A percentile compares a stretch with the other conserved stretches of the same genome.
These are phyloP conservation scores for Stictonetta naevosa DNA, from an alignment of 2,113 vertebrate species.

Conservation along the genomic window DNA sequence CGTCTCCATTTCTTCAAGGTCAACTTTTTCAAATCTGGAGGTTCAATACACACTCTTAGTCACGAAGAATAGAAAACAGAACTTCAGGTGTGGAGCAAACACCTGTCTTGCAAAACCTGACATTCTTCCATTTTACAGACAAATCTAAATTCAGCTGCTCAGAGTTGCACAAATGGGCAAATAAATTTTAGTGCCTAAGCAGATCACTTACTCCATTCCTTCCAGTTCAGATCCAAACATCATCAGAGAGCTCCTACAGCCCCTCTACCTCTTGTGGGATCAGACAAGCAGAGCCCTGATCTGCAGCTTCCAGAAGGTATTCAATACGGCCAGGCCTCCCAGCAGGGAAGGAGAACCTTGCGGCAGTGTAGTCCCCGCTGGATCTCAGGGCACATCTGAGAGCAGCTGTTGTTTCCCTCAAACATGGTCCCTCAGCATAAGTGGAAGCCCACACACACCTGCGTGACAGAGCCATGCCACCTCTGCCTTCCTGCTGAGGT, in stretches of 20 bases:
- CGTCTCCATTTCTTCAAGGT: not conserved
- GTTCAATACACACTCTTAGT: not conserved
- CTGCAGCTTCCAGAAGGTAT: not conserved
- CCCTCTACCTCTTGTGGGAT: not conserved
- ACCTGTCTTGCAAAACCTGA: not conserved
- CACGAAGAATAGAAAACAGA: not conserved
- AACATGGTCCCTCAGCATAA: accelerated
- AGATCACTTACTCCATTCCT: not conserved
- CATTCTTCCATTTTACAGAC: not conserved
- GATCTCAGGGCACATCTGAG: not conserved
- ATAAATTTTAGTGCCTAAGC: not conserved
- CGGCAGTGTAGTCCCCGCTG: not conserved
- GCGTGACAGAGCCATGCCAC: not conserved
- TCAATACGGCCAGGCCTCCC: not conserved
- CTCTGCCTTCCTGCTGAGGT: not conserved
- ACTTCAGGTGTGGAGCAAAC: not conserved
- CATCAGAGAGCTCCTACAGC: not conserved
- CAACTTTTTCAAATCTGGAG: not conserved
- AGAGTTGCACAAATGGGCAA: accelerated
- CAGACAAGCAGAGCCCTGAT: not conserved
- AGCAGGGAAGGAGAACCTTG: not conserved
- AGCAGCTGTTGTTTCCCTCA: not conserved
- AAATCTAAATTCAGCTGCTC: not conserved
- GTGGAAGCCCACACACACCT: not conserved
- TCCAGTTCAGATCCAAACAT: not conserved